A percentile compares a stretch with the other conserved stretches of the same genome.
Evolutionary conservation across 2,888 invertebrate genomes (phyloP).

Genomic region (Ormyrus labotus): DNA sequence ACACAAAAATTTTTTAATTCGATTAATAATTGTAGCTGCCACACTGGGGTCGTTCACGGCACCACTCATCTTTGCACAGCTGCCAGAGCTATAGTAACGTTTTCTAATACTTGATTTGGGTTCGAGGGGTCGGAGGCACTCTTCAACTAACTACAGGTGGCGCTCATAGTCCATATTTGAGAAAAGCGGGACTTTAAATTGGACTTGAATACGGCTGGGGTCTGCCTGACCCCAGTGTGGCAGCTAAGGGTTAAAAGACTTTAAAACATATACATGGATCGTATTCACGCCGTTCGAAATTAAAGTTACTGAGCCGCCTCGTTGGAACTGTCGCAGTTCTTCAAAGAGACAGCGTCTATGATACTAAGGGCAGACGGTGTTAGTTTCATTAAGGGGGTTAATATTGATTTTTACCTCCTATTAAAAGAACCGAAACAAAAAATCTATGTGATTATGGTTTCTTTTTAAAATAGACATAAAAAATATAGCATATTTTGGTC

Average conservation of each 20-base stretch:
- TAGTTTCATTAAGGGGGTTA: too few relatives aligned
- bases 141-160: conserved; percentile 19
- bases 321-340: too few relatives aligned
- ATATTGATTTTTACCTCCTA: too few relatives aligned
- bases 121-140: conserved; percentile 12
- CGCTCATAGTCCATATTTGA: conserved; percentile 20
- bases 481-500: too few relatives aligned
- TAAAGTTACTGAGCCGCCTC: too few relatives aligned
- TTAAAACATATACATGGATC: too few relatives aligned
- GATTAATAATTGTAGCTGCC: conserved; percentile 13
- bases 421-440: too few relatives aligned
- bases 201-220: conserved; percentile 25
- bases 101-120: conserved; percentile 6
- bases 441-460: too few relatives aligned
- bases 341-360: too few relatives aligned
- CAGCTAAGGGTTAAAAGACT: conserved; percentile 38
- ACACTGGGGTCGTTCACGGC: conserved; percentile 27
- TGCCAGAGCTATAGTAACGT: not conserved
- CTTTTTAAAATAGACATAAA: too few relatives aligned
- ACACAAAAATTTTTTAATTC: conserved; percentile 9
- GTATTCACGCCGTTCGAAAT: too few relatives aligned
- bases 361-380: too few relatives aligned
- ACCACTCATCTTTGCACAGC: conserved; percentile 17
- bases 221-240: conserved; percentile 17
- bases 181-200: not conserved